Conservation (phyloP, 2,888 invertebrate genomes). For the Ptychoptera albimana region DNA sequence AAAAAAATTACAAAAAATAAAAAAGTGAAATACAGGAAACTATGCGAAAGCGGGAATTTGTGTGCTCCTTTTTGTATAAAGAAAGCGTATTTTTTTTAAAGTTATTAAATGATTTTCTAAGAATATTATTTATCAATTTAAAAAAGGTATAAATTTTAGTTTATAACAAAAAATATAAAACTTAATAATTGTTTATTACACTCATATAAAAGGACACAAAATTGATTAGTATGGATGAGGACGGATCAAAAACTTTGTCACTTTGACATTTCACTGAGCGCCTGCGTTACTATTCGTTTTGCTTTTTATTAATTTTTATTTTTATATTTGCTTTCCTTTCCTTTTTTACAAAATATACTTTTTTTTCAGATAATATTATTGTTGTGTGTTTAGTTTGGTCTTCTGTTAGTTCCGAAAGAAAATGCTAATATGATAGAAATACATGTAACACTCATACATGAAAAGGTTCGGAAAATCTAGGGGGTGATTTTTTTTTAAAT, state of each 20-base stretch:
- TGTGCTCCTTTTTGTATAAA: too few relatives aligned
- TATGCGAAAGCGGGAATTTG: neutral
- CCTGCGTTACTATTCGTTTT: conserved; percentile 1
- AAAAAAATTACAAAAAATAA: neutral
- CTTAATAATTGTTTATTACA: neutral
- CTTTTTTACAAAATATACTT: too few relatives aligned
- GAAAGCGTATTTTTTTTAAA: neutral
- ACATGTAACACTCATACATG: too few relatives aligned
- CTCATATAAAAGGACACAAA: conserved; percentile 3
- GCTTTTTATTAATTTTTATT: too few relatives aligned
- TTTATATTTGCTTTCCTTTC: too few relatives aligned
- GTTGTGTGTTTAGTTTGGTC: too few relatives aligned
- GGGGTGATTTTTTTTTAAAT: too few relatives aligned
- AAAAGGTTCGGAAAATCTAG: too few relatives aligned
- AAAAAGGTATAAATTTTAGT: neutral
- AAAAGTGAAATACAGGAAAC: neutral
- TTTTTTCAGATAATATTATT: too few relatives aligned
- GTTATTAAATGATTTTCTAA: neutral
- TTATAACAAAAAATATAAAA: neutral
- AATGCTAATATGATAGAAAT: too few relatives aligned
- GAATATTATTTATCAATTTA: neutral
- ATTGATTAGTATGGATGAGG: conserved; percentile 7
- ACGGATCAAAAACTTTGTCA: conserved; percentile 7
- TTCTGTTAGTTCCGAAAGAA: too few relatives aligned
- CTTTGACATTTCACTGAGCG: conserved; percentile 6